phyloP scores from a whole-genome alignment of 2,888 invertebrate genomes.

The Ryuthela nishihirai region DNA sequence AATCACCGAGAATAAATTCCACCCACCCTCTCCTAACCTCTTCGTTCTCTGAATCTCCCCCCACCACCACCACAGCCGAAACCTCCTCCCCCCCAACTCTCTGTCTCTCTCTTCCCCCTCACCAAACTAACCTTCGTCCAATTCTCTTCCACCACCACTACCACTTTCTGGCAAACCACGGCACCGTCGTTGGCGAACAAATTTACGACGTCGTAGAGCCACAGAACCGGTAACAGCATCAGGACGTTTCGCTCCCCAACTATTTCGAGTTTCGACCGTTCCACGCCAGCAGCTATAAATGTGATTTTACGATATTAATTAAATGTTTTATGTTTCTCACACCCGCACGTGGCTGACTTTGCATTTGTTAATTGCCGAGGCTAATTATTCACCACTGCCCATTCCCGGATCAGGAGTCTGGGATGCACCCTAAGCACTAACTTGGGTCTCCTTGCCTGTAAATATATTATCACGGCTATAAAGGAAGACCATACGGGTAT shows the following conservation, averaged over 20 bases:
- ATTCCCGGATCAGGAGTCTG: constrained; percentile 13
- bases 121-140: constrained; percentile 14
- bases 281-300: constrained; percentile 33
- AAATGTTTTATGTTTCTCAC: constrained; percentile 36
- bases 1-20: constrained; percentile 16
- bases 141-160: too few species aligned
- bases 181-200: too few species aligned
- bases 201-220: constrained; percentile 33
- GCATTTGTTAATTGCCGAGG: constrained; percentile 35
- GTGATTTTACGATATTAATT: constrained; percentile 39
- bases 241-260: too few species aligned
- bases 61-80: too few species aligned
- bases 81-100: not conserved
- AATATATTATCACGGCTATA: constrained; percentile 38
- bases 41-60: too few species aligned
- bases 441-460: constrained; percentile 25
- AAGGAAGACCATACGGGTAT: constrained; percentile 36
- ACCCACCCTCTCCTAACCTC: too few species aligned
- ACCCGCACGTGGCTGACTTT: constrained; percentile 26
- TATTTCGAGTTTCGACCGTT: constrained; percentile 34
- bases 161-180: too few species aligned
- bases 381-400: constrained; percentile 39
- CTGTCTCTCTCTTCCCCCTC: constrained; percentile 14
- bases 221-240: too few species aligned
- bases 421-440: not conserved